Conservation (phyloP, 2,113 vertebrate genomes). For the Lophius piscatorius region DNA sequence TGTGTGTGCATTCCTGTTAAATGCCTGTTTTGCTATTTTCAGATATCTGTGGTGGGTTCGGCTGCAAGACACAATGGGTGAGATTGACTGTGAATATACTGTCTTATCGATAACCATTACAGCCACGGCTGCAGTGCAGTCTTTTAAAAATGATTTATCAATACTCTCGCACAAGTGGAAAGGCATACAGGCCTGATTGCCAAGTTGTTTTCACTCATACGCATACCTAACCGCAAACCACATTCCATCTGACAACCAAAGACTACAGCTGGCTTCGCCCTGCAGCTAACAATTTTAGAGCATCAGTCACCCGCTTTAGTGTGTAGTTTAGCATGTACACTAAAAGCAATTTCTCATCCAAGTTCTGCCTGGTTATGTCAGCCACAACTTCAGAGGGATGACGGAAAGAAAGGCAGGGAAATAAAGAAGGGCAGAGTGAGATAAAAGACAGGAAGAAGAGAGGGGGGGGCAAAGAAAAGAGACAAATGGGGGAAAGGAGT, state of each 20-base stretch:
- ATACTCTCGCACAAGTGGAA: conserved; percentile 56
- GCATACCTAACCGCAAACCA: conserved; percentile 40
- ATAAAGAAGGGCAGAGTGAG: conserved; percentile 32
- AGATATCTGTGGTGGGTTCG: conserved; percentile 26
- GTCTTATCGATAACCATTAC: conserved; percentile 71
- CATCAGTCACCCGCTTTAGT: conserved; percentile 65
- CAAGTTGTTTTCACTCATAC: conserved; percentile 35
- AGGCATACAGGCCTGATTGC: conserved; percentile 49
- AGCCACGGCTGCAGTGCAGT: conserved; percentile 67
- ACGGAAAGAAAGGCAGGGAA: conserved; percentile 40
- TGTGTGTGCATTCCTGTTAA: conserved; percentile 31
- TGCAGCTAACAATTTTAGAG: conserved; percentile 64
- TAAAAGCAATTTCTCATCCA: conserved; percentile 67
- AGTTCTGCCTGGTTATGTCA: conserved; percentile 63
- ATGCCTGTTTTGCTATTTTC: conserved; percentile 32
- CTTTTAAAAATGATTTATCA: conserved; percentile 77
- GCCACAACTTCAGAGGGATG: conserved; percentile 62
- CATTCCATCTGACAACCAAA: conserved; percentile 62
- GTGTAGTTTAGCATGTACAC: conserved; percentile 69
- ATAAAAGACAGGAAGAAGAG: conserved; percentile 28
- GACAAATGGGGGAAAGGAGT: conserved; percentile 66
- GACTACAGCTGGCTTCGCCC: conserved; percentile 56
- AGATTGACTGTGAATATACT: conserved; percentile 69
- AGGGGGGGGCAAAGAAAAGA: conserved; percentile 42
- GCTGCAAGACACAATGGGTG: conserved; percentile 55